Conservation (phyloP, 2,113 vertebrate species). For the Alethe castanea region DNA sequence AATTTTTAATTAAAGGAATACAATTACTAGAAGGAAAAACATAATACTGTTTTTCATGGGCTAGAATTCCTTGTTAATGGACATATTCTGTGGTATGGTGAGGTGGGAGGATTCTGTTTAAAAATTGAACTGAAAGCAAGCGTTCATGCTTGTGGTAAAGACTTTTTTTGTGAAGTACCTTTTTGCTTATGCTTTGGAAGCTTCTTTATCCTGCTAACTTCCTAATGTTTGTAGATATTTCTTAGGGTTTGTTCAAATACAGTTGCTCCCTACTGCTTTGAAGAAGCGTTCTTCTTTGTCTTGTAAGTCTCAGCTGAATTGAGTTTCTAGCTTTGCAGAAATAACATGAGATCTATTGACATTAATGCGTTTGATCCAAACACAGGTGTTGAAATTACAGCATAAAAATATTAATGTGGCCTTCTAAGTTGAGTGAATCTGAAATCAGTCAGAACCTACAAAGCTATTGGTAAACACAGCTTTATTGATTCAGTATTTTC, state of each 20-base stretch:
- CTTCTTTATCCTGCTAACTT: not conserved
- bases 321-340: not conserved
- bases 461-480: fast-evolving
- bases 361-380: not conserved
- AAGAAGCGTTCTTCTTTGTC: not conserved
- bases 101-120: not conserved
- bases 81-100: not conserved
- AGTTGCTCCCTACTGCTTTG: not conserved
- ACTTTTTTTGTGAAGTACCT: not conserved
- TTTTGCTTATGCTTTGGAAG: not conserved
- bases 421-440: not conserved
- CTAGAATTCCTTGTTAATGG: not conserved
- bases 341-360: not conserved
- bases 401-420: not conserved
- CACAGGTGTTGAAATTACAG: not conserved
- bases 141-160: not conserved
- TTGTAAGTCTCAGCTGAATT: not conserved
- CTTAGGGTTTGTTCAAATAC: not conserved
- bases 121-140: not conserved
- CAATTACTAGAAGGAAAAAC: not conserved
- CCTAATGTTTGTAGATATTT: not conserved
- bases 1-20: not conserved
- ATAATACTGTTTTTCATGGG: not conserved
- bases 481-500: not conserved
- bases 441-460: not conserved